These are phyloP conservation scores for Polyommatus iphigenia DNA, from an alignment of 2,888 invertebrate species.

Conservation along the genomic window DNA sequence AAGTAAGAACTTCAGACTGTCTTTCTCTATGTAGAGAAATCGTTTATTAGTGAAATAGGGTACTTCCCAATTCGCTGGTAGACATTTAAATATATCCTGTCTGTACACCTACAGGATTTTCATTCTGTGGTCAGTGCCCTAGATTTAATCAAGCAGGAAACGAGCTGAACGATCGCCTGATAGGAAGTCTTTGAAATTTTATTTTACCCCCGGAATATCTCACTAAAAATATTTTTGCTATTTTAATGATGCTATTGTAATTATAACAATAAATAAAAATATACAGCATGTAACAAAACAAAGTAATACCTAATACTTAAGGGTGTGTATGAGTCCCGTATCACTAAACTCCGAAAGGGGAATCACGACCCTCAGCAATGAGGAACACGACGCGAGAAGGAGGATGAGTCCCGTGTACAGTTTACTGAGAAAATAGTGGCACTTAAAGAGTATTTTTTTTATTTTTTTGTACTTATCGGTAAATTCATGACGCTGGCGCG, in stretches of 20 bases:
- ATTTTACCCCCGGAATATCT: neutral
- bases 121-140: neutral
- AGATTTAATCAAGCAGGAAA: neutral
- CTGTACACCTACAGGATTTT: constrained; percentile 37
- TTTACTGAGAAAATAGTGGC: too few relatives aligned
- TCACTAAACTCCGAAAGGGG: too few relatives aligned
- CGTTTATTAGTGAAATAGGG: constrained; percentile 44
- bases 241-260: neutral
- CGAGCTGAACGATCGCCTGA: neutral
- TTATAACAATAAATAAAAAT: neutral
- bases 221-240: neutral
- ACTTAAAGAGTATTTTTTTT: too few relatives aligned
- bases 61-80: constrained; percentile 43
- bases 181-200: neutral
- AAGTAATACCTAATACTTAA: too few relatives aligned
- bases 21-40: constrained; percentile 19
- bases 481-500: too few relatives aligned
- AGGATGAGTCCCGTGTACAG: too few relatives aligned
- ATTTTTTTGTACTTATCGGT: too few relatives aligned
- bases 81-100: constrained; percentile 40
- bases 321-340: too few relatives aligned
- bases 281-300: too few relatives aligned
- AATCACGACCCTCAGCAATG: too few relatives aligned
- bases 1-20: neutral
- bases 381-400: too few relatives aligned